Evolutionary conservation across 2,888 invertebrate genomes (phyloP), one percentile per base, ranked within the genome.

Genomic region (Eubasilissa splendida): DNA sequence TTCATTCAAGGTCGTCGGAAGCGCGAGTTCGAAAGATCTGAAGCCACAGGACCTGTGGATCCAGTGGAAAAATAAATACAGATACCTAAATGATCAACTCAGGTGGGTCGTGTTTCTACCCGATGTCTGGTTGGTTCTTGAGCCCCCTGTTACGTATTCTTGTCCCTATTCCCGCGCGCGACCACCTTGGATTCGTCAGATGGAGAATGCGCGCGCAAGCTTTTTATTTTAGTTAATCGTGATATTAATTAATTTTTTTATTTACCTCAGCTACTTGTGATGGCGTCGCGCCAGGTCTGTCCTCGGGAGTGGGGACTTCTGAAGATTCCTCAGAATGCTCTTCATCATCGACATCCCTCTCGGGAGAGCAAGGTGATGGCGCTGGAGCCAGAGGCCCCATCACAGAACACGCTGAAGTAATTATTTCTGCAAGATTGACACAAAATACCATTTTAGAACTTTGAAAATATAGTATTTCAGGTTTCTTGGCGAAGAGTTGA

Each of bases 181-280:
- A n/a, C n/a, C n/a, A n/a, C n/a, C n/a, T n/a, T n/a, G n/a, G n/a
- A n/a, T n/a, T n/a, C n/a, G n/a, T n/a, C n/a, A n/a, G n/a, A n/a
- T n/a, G n/a, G n/a, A n/a, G n/a, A n/a, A n/a, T n/a, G n/a, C n/a
- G n/a, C n/a, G n/a, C n/a, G n/a, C n/a, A n/a, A n/a, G n/a, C 22
- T 22, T 22, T 22, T 22, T 22, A 0, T 22, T 22, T 22, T 22
- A 22, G 22, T 22, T 22, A 22, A 22, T 22, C 22, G 22, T 22
- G 22, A 22, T 22, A 22, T 22, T 22, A 22, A 22, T 22, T 22
- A 22, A 22, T 22, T 22, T 22, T 42, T 14, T n/a, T 60, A 77
- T 58, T 70, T 14, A 77, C 82, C 71, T 79, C 76, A 10, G 74
- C 80, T 52, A 73, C 78, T 31, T 79, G 74, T 2, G 53, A 73